Evolutionary conservation across 2,888 invertebrate genomes (phyloP), one percentile per base, ranked within the genome.

Genomic region (Drosophila ezoana): DNA sequence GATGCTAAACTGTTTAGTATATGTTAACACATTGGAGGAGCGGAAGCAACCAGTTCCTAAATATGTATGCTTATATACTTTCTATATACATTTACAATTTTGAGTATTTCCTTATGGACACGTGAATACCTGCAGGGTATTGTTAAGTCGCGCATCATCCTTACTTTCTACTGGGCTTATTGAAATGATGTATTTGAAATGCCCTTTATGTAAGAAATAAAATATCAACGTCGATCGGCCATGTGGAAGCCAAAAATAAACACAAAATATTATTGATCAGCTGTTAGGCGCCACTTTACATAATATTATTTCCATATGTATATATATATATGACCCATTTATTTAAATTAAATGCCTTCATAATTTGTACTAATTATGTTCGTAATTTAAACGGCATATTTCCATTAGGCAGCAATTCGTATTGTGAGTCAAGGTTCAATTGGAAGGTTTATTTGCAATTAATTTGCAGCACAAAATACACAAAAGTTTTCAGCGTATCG

Each of bases 381-480:
- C 35, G 47, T 44, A 66, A 62, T 66, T 56, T 45, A 47, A 65
- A 41, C 37, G 51, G 35, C 40, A 8, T 10, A 20, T 28, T 4
- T 49, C 56, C 54, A 61, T 73, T 63, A 51, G 35, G 35, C 14
- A 43, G 45, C 37, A 58, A 43, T 56, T 43, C 28, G 4, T 20
- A 48, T 56, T 66, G 3, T 32, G 43, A 52, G 54, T 51, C 75
- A 75, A 68, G 77, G 82, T 62, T 74, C 40, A 67, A 74, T 79
- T 74, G 72, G 82, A 82, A 57, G 37, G 38, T 38, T 62, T 18
- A 40, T 32, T 60, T 53, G 41, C 28, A 53, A 57, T 66, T 58
- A 60, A 53, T 64, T 59, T 51, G 49, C 23, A 32, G 5, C 40
- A 32, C 8, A 16, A 51, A 32, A 47, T 41, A 41, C 18, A 35